Evolutionary conservation across 2,888 invertebrate genomes (phyloP), one percentile per base, ranked within the genome.

Genomic region (Eurytoma californica): DNA sequence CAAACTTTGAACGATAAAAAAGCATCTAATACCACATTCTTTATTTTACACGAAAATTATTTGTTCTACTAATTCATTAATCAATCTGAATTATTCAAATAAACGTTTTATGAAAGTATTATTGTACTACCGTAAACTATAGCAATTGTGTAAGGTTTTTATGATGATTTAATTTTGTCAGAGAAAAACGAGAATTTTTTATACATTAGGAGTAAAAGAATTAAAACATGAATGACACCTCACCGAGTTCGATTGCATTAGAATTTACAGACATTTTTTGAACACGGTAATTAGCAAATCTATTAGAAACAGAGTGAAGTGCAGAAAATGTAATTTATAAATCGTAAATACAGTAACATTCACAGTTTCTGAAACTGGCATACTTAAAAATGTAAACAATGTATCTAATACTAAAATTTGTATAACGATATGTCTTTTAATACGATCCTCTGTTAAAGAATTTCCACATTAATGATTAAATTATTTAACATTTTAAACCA

Each of bases 231-330:
- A 51, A 67, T 75, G 67, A 68, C 68, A 39, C 18, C 60, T 75
- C 75, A 68, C 67, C 60, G 67, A 68, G 75, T 68, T 75, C 75
- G 75, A 75, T 66, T 60, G 20, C 39, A 30, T 30, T 65, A 30
- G 39, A 39, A 61, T 61, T 60, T 18, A 61, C 60, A 14, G 49
- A 70, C 20, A n/a, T 47, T 49, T 70, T 70, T 60, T 60, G n/a
- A 24, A 30, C 30, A 30, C 51, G 18, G n/a, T 18, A 20, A 18
- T 9, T 39, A 63, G 39, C 12, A 63, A 18, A 18, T 63, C 13
- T 18, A 39, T 9, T 39, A 63, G 14, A 7, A 16, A 13, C 16
- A 47, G 18, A 63, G 5, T 63, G 39, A 18, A 63, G 18, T 63
- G 30, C 30, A 39, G 28, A 63, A 5, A 3, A 3, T 24, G 16